These are phyloP conservation scores for Paramormyrops kingsleyae DNA, from an alignment of 2,113 vertebrate genomes.

Conservation along the genomic window DNA sequence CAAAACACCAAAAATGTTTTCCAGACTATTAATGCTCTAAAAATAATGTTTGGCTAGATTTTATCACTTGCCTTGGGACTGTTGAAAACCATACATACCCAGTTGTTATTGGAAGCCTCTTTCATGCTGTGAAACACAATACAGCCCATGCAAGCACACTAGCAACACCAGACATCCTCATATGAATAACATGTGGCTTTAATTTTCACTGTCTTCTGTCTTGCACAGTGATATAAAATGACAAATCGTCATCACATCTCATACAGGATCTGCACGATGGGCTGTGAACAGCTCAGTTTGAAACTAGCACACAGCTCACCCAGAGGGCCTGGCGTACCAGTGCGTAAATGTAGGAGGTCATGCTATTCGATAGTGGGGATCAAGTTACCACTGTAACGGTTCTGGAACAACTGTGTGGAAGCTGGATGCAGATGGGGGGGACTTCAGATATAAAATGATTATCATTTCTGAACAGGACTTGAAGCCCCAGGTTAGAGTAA, in stretches of 20 bases:
- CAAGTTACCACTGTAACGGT: neutral
- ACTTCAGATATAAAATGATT: neutral
- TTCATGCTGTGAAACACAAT: neutral
- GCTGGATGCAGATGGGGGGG: neutral
- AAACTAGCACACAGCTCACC: neutral
- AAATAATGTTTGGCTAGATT: neutral
- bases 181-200: neutral
- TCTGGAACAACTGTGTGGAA: neutral
- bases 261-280: neutral
- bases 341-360: constrained; percentile 19
- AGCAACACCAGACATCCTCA: neutral
- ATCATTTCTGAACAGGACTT: neutral
- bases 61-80: neutral
- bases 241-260: neutral
- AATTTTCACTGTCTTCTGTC: neutral
- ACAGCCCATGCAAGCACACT: neutral
- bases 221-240: neutral
- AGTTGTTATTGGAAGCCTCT: neutral
- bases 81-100: neutral
- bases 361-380: neutral
- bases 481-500: neutral
- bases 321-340: neutral
- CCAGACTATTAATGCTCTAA: neutral
- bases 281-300: too few species aligned
- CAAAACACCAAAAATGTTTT: neutral